Conservation (phyloP, 2,888 invertebrate species). For the Chrysomela aeneicollis region DNA sequence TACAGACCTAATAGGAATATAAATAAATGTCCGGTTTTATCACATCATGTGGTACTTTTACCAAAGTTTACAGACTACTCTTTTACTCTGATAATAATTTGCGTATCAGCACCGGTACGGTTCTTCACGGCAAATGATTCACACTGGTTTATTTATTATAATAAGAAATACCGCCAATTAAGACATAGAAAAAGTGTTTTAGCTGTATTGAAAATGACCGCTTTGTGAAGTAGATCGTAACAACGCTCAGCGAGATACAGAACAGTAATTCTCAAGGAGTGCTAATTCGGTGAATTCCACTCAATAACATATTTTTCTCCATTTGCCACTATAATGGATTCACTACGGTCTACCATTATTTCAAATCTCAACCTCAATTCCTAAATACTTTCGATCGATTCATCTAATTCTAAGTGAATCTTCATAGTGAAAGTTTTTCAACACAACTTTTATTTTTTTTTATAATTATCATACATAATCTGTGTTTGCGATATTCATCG, state of each 20-base stretch:
- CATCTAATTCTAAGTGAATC: not conserved
- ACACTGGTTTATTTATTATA: not conserved
- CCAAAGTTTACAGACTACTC: no score
- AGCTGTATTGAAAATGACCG: constrained; percentile 16
- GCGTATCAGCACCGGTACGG: not conserved
- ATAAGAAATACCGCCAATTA: constrained; percentile 2
- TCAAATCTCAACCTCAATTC: not conserved
- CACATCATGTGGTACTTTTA: no score
- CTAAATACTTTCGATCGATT: not conserved
- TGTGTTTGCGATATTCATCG: no score
- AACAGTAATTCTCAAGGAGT: constrained; percentile 11
- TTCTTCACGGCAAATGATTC: not conserved
- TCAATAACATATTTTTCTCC: not conserved
- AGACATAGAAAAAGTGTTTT: constrained; percentile 4
- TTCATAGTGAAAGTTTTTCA: not conserved
- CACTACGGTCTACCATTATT: constrained; percentile 7
- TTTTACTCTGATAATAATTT: not conserved
- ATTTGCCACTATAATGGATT: not conserved
- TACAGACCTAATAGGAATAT: no score
- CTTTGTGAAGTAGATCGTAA: constrained; percentile 28
- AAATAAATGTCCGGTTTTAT: no score
- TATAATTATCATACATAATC: not conserved
- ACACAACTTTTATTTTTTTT: not conserved
- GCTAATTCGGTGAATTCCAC: not conserved
- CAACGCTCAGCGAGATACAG: constrained; percentile 12